Conservation (phyloP, 2,113 vertebrate genomes). For the Prietella phreatophila region DNA sequence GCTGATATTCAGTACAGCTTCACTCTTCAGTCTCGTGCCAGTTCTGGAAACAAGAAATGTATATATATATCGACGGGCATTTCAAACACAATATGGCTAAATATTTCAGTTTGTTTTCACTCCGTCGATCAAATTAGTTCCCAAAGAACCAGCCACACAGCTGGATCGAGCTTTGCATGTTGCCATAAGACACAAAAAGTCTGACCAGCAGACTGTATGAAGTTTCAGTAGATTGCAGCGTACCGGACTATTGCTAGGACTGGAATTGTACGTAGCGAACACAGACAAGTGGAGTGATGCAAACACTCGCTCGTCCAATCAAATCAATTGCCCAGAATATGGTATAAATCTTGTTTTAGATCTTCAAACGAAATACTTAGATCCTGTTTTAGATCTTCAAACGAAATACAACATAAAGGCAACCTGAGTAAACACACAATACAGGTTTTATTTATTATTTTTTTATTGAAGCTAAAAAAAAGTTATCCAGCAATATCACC, state of each 20-base stretch:
- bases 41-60: background rate
- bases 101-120: background rate
- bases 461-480: too few species aligned
- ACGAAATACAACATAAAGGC: too few species aligned
- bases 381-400: too few species aligned
- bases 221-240: too few species aligned
- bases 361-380: too few species aligned
- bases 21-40: background rate
- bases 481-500: too few species aligned
- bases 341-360: too few species aligned
- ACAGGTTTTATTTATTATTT: too few species aligned
- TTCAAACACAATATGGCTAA: background rate
- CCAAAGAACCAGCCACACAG: background rate
- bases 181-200: background rate
- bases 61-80: background rate
- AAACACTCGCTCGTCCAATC: background rate
- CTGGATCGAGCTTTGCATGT: background rate
- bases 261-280: background rate
- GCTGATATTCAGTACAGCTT: background rate
- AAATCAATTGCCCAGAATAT: background rate
- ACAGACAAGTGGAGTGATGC: background rate
- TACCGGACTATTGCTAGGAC: background rate
- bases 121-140: background rate
- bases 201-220: background rate
- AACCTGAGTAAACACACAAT: too few species aligned